Conservation (phyloP, 2,888 invertebrate genomes). For the Dioctria linearis region DNA sequence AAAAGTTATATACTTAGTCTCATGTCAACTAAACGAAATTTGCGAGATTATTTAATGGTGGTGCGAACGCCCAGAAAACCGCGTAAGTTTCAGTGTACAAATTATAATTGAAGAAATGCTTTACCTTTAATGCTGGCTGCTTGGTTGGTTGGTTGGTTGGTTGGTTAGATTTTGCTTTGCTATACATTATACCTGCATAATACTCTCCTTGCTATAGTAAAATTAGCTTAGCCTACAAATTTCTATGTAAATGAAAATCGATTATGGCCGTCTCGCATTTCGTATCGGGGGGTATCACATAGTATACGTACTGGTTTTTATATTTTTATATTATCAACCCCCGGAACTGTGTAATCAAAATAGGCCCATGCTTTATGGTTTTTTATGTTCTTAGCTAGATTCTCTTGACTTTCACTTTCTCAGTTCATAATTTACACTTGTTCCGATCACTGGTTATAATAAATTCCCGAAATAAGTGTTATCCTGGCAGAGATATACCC, state of each 20-base stretch:
- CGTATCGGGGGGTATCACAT: background rate
- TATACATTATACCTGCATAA: background rate
- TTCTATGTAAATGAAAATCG: slow-evolving; percentile 44
- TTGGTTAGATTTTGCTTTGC: slow-evolving; percentile 1
- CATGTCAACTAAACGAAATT: slow-evolving; percentile 59
- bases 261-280: slow-evolving; percentile 24
- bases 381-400: background rate
- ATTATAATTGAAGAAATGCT: background rate
- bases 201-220: slow-evolving; percentile 9
- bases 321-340: background rate
- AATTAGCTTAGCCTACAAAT: background rate
- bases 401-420: background rate
- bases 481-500: too few relatives aligned
- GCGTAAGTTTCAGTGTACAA: slow-evolving; percentile 26
- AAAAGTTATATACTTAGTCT: background rate
- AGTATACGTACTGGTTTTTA: background rate
- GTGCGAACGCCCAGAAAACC: slow-evolving; percentile 61
- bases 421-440: background rate
- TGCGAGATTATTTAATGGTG: slow-evolving; percentile 66
- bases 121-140: background rate
- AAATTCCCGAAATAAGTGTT: too few relatives aligned
- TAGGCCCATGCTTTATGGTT: slow-evolving; percentile 9
- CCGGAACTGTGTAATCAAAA: background rate
- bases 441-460: background rate
- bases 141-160: background rate